Conservation (phyloP, 1,140 invertebrate species). For the Drosophila nigrodunni region DNA sequence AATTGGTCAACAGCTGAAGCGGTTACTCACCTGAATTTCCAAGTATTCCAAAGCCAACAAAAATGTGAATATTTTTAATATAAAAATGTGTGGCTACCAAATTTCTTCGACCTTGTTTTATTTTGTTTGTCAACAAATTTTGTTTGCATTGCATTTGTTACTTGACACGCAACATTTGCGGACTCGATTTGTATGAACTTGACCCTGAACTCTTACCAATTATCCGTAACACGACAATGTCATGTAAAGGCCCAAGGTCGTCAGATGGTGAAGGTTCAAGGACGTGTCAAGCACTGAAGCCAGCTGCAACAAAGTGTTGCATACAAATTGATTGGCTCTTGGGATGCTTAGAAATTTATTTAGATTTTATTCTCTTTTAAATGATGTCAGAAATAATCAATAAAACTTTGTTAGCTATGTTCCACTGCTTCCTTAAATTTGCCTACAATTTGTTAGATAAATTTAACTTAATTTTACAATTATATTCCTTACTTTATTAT, state of each 20-base stretch:
- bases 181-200: slow-evolving; percentile 22
- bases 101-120: slow-evolving; percentile 4
- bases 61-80: neutral
- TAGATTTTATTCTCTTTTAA: no score
- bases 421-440: no score
- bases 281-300: neutral
- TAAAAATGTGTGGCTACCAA: neutral
- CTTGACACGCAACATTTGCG: slow-evolving; percentile 40
- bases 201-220: slow-evolving; percentile 48
- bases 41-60: neutral
- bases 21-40: no score
- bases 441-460: no score
- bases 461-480: neutral
- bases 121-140: neutral
- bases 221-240: slow-evolving; percentile 32
- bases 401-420: no score
- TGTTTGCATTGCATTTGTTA: neutral
- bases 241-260: slow-evolving; percentile 19
- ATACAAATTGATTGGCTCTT: neutral
- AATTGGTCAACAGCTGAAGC: slow-evolving; percentile 12
- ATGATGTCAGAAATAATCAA: no score
- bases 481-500: neutral
- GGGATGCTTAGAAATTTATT: no score
- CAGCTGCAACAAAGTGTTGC: slow-evolving; percentile 5
- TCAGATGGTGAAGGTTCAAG: slow-evolving; percentile 38